phyloP scores from a whole-genome alignment of 35 echinoderm and acorn worm genomes.

The Strongylocentrotus purpuratus region DNA sequence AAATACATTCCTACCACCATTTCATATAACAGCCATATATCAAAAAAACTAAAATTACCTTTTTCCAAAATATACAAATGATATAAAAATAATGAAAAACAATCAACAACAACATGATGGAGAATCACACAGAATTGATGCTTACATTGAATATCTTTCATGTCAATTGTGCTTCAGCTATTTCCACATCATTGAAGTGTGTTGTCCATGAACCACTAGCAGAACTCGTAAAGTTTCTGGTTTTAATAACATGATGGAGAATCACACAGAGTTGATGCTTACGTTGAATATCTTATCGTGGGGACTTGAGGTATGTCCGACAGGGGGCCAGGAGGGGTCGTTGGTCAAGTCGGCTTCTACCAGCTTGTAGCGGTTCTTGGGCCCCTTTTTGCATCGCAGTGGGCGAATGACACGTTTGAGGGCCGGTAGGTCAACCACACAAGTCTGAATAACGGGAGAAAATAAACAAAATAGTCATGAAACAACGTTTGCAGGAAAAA shows the following conservation, averaged over 20 bases:
- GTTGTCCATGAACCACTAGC: neutral
- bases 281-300: neutral
- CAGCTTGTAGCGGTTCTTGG: conserved; percentile 78
- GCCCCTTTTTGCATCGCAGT: conserved; percentile 65
- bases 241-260: neutral
- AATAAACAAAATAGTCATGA: neutral
- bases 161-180: neutral
- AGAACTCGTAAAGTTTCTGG: neutral
- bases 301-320: conserved; percentile 5
- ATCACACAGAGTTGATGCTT: conserved; percentile 14
- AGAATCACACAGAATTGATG: neutral
- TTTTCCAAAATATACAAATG: neutral
- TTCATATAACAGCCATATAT: neutral
- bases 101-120: neutral
- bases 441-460: conserved; percentile 47
- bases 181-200: neutral
- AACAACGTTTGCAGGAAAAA: neutral
- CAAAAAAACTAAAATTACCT: neutral
- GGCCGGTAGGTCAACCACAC: conserved; percentile 53
- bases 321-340: conserved; percentile 73
- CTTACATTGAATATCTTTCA: neutral
- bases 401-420: conserved; percentile 54
- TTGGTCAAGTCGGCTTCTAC: conserved; percentile 62
- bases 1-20: neutral
- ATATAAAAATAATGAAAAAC: neutral